Conservation (phyloP, 30 jellyfish, hydroid and myxozoan species). For the Aurelia sp. region DNA sequence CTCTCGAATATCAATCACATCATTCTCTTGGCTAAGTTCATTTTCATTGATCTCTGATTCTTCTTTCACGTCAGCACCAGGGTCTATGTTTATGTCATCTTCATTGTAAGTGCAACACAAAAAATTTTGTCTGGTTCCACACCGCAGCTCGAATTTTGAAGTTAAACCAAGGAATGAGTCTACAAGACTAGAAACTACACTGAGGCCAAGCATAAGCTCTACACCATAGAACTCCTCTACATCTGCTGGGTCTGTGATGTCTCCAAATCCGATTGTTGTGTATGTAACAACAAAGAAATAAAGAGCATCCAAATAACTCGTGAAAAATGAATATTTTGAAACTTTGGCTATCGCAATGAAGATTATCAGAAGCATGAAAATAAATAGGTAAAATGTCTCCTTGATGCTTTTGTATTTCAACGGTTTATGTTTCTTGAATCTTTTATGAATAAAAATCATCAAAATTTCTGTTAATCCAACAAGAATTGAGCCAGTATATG, state of each 20-base stretch:
- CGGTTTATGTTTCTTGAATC: slow-evolving; percentile 32
- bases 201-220: slow-evolving; percentile 23
- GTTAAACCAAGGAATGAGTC: slow-evolving; percentile 29
- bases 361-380: not conserved
- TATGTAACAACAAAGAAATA: slow-evolving; percentile 37
- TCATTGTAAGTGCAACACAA: slow-evolving; percentile 18
- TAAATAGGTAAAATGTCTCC: slow-evolving; percentile 8
- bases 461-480: slow-evolving; percentile 3
- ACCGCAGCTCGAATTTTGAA: slow-evolving; percentile 5
- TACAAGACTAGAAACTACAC: slow-evolving; percentile 41
- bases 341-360: too few relatives aligned
- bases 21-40: too few relatives aligned
- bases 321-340: too few relatives aligned
- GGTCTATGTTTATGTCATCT: not conserved
- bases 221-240: not conserved
- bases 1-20: too few relatives aligned
- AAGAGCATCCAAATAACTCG: slow-evolving; percentile 8
- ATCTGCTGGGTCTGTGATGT: slow-evolving; percentile 46
- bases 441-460: slow-evolving; percentile 30
- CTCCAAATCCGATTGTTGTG: slow-evolving; percentile 64
- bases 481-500: slow-evolving; percentile 24
- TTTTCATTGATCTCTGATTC: too few relatives aligned
- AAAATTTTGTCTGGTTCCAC: not conserved
- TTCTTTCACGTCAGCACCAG: not conserved
- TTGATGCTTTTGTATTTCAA: slow-evolving; percentile 34